A percentile compares a stretch with the other conserved stretches of the same genome.
Evolutionary conservation across 2,797 vertebrate genomes (phyloP).

Genomic region (Acipenser ruthenus): DNA sequence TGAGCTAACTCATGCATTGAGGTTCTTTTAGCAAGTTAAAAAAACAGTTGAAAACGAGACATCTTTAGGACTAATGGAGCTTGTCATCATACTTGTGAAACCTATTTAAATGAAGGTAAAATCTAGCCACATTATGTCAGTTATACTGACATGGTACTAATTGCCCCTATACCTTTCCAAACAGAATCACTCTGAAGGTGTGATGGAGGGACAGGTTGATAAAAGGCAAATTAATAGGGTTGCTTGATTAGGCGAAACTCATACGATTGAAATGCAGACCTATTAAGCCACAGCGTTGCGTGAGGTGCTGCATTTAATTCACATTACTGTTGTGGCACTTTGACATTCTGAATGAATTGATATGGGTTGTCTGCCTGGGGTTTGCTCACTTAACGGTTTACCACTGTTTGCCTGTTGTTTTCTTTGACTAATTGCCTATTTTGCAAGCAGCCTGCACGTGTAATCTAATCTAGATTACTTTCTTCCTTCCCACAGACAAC

Average conservation of each 20-base stretch:
- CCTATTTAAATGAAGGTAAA: conserved; percentile 29
- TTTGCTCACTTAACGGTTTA: conserved; percentile 37
- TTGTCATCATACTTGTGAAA: conserved; percentile 22
- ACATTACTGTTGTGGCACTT: conserved; percentile 18
- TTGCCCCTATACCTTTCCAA: conserved; percentile 33
- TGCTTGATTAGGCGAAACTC: conserved; percentile 32
- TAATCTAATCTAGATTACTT: conserved; percentile 27
- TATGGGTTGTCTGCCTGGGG: conserved; percentile 49
- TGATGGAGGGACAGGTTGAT: conserved; percentile 33
- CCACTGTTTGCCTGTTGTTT: conserved; percentile 25
- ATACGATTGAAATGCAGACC: conserved; percentile 43
- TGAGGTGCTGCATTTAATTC: conserved; percentile 35
- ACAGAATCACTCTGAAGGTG: conserved; percentile 27
- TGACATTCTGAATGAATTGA: conserved; percentile 48
- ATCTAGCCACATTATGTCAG: conserved; percentile 24
- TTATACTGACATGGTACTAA: conserved; percentile 19
- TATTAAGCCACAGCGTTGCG: conserved; percentile 43
- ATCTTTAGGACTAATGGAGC: conserved; percentile 30
- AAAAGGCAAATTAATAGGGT: conserved; percentile 35
- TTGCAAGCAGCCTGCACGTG: conserved; percentile 31
- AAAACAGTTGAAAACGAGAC: conserved; percentile 15
- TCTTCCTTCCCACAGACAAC: conserved; percentile 58
- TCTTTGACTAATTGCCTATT: conserved; percentile 44
- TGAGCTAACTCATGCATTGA: conserved; percentile 18
- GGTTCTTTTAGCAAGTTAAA: conserved; percentile 8